Base-by-base conservation (phyloP, 2,113 vertebrate species). In the Oplegnathus fasciatus region DNA sequence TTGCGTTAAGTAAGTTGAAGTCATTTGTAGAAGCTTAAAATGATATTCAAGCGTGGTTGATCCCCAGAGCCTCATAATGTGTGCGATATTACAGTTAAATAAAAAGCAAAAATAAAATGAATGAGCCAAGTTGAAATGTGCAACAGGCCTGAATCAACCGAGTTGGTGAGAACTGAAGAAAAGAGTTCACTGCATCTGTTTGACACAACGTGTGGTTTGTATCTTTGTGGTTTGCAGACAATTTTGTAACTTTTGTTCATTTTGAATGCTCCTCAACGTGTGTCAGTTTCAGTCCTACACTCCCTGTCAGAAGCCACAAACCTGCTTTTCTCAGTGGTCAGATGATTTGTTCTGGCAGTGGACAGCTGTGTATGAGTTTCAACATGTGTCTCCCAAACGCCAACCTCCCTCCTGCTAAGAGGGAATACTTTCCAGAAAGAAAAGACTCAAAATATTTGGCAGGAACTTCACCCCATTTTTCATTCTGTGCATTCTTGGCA, bases 311-410 rank as follows among this genome's bases (percentile, higher is more conserved):
- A 68, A 54, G 50, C 22, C 50, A 34, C 30, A 57, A 9, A 15
- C 9, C 6, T 42, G 15, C 20, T 64, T 48, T 18, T 60, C 32
- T 48, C 52, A 8, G 30, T 9, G 32, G 11, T 58, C 66, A 54
- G 5, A 73, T 42, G 52, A 57, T 78, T n/a, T 50, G 34, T 83
- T 30, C 17, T n/a, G n/a, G 2, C 4, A 4, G 64, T 40, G 28
- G 37, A 30, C 83, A 86, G 71, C 81, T 88, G 77, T 78, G 64
- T 85, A 82, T 74, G 3, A 64, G 5, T 62, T 42, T 30, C 13
- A 64, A 54, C 66, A 76, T 70, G 34, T 42, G 69, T 54, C 80
- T 57, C 9, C 22, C 11, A 71, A 30, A 32, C n/a, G 11, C 2
- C 15, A n/a, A 9, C 13, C 7, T 7, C 61, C 11, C 20, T 5